A percentile compares a stretch with the other conserved stretches of the same genome.
phyloP scores from a whole-genome alignment of 2,888 invertebrate species.

The Cephus pulcher region DNA sequence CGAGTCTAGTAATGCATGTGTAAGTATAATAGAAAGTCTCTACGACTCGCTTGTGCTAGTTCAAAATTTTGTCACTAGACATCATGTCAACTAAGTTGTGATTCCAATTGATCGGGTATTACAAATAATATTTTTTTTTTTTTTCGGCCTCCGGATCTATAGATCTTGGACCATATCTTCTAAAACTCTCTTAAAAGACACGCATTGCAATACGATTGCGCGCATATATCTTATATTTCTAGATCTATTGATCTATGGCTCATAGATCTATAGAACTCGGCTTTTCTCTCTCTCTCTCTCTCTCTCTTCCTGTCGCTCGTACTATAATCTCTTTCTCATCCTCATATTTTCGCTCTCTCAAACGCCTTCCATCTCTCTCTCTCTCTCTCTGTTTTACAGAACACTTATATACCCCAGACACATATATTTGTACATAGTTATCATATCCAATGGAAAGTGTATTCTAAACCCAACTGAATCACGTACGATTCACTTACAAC shows the following conservation, averaged over 20 bases:
- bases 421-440: slow-evolving; percentile 63
- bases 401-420: slow-evolving; percentile 55
- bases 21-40: neutral
- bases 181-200: slow-evolving; percentile 28
- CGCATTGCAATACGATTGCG: neutral
- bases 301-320: slow-evolving; percentile 13
- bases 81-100: neutral
- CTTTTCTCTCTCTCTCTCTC: slow-evolving; percentile 16
- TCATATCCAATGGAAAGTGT: slow-evolving; percentile 59
- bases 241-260: slow-evolving; percentile 36
- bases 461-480: slow-evolving; percentile 55
- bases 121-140: slow-evolving; percentile 3
- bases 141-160: slow-evolving; percentile 27
- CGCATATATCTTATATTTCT: slow-evolving; percentile 39
- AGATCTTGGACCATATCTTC: slow-evolving; percentile 42
- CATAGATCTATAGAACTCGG: slow-evolving; percentile 37
- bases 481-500: slow-evolving; percentile 60
- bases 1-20: neutral
- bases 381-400: slow-evolving; percentile 45
- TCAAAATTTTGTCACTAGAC: neutral
- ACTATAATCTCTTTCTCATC: slow-evolving; percentile 11
- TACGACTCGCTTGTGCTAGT: neutral
- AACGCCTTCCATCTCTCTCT: slow-evolving; percentile 27
- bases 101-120: neutral
- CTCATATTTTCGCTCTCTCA: slow-evolving; percentile 21